Conservation (phyloP, 2,888 invertebrate species). For the Cerastis leucographa region DNA sequence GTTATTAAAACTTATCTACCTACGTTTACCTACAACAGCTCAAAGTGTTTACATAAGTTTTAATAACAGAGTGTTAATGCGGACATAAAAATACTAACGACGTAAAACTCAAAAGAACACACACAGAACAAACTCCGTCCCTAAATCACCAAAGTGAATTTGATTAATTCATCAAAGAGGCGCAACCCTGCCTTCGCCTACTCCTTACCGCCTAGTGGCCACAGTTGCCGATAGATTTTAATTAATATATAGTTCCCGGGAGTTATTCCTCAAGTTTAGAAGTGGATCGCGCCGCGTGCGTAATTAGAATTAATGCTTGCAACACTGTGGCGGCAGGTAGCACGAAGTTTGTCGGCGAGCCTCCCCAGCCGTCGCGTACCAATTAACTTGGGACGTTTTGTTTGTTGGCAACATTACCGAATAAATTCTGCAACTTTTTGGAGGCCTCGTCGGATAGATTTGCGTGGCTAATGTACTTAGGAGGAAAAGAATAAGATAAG, state of each 20-base stretch:
- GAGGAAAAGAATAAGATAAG: conserved; percentile 49
- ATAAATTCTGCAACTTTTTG: conserved; percentile 63
- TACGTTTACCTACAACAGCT: neutral
- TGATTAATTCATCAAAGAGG: conserved; percentile 59
- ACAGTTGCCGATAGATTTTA: conserved; percentile 76
- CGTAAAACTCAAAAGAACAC: conserved; percentile 15
- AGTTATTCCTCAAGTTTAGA: conserved; percentile 74
- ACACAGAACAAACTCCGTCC: conserved; percentile 7
- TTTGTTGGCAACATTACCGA: conserved; percentile 61
- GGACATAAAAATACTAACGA: neutral
- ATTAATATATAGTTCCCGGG: conserved; percentile 80
- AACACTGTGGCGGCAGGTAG: conserved; percentile 62
- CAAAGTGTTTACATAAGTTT: neutral
- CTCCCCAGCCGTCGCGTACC: conserved; percentile 58
- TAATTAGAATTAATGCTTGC: conserved; percentile 78
- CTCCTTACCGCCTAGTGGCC: conserved; percentile 44
- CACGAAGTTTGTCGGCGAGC: conserved; percentile 57
- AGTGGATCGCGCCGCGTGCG: conserved; percentile 70
- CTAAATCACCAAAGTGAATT: conserved; percentile 54
- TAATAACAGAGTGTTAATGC: neutral
- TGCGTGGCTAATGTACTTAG: conserved; percentile 52
- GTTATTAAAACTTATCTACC: neutral
- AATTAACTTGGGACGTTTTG: conserved; percentile 62
- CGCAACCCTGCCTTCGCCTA: conserved; percentile 31
- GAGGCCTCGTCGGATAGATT: conserved; percentile 49